A percentile compares a stretch with the other conserved stretches of the same genome.
Evolutionary conservation across 2,113 vertebrate species (phyloP).

Genomic region (Menidia beryllina): DNA sequence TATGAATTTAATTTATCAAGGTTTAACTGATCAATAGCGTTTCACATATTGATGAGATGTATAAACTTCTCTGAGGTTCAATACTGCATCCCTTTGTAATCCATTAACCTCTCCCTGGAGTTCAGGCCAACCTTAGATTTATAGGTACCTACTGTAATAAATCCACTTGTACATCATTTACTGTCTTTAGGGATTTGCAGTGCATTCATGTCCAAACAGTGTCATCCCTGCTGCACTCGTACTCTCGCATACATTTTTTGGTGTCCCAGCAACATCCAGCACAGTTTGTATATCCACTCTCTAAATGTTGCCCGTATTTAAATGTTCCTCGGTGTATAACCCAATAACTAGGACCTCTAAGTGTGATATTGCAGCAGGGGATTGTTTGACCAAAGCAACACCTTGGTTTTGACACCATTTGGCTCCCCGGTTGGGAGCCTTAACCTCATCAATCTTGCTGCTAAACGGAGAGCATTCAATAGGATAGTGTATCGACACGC

Average conservation of each 20-base stretch:
- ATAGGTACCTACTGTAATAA: constrained; percentile 85
- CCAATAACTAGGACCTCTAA: constrained; percentile 8
- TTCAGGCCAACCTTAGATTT: constrained; percentile 86
- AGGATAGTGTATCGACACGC: constrained; percentile 81
- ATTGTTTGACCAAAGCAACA: constrained; percentile 65
- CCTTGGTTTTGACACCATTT: constrained; percentile 76
- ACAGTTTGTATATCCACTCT: constrained; percentile 33
- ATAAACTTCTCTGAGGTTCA: constrained; percentile 85
- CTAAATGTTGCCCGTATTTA: neutral
- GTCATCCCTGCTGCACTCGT: constrained; percentile 58
- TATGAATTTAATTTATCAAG: constrained; percentile 86
- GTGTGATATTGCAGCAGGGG: constrained; percentile 16
- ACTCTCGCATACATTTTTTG: constrained; percentile 66
- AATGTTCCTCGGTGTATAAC: constrained; percentile 16
- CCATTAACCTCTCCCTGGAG: constrained; percentile 88
- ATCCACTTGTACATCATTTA: constrained; percentile 87
- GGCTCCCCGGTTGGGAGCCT: constrained; percentile 72
- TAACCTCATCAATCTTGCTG: constrained; percentile 84
- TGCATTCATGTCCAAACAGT: constrained; percentile 75
- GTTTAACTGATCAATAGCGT: constrained; percentile 83
- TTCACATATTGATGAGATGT: constrained; percentile 86
- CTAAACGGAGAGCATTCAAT: constrained; percentile 83
- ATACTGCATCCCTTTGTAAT: constrained; percentile 88
- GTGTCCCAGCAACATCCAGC: constrained; percentile 28
- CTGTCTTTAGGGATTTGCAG: constrained; percentile 81